Base-by-base conservation (phyloP, 37 sponge, comb jelly and placozoan genomes). In the Beroe ovata region DNA sequence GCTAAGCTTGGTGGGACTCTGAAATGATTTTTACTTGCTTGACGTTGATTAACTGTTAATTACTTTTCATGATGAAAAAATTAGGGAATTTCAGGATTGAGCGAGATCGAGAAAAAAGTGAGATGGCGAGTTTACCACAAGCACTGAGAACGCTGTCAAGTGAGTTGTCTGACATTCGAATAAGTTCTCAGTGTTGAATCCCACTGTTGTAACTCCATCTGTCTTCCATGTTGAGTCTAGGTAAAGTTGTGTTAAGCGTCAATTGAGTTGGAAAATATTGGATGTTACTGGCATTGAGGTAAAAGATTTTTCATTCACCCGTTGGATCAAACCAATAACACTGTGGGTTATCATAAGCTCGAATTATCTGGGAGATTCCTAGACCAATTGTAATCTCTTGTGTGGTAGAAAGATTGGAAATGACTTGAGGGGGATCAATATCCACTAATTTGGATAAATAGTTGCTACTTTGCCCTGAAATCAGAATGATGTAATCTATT, bases 91-190 rank as follows among this genome's bases (percentile, higher is more conserved):
- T 16, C 11, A 58, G 59, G 11, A 19, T 58, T 19, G 16, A 58
- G 11, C 11, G 16, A 58, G 11, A 58, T 19, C 59, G 59, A 58
- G 16, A 58, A 58, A 58, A 19, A 11, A 58, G 59, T 58, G 16
- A 58, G 16, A n/a, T n/a, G n/a, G n/a, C n/a, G n/a, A n/a, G n/a
- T 6, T 25, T 77, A 77, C 84, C 84, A 77, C 33, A 36, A 77
- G 54, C 14, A 36, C 54, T 42, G 84, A 77, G 23, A 77, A 77
- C 8, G 84, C 47, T 6, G 84, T 77, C 19, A 77, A 35, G 33
- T 77, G 84, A 23, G 42, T 77, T 11, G 84, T 77, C 8, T 19
- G 21, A 41, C 84, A 77, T 42, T 77, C 54, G 26, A 77, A 38
- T 36, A 36, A 11, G n/a, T 35, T 35, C 1, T 77, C 71, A 11